Conservation (phyloP, 1,140 invertebrate species). For the Cylas formicarius region DNA sequence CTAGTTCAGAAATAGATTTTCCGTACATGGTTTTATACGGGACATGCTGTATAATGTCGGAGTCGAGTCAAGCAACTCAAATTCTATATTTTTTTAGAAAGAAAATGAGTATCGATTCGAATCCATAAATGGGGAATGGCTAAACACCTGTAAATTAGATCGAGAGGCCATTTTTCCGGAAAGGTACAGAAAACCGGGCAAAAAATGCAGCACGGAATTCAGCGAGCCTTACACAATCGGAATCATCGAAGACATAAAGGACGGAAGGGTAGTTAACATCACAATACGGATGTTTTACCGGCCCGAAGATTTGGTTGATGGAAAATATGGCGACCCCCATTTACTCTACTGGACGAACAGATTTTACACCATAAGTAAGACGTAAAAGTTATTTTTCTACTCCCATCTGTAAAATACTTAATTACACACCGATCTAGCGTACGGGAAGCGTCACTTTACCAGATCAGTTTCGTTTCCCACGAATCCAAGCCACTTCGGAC, state of each 20-base stretch:
- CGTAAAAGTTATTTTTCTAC: too few species aligned
- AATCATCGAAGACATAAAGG: constrained; percentile 29
- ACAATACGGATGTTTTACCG: constrained; percentile 66
- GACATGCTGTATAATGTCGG: too few species aligned
- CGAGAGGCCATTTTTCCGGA: constrained; percentile 68
- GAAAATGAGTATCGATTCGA: constrained; percentile 20
- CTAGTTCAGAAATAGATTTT: too few species aligned
- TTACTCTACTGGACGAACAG: constrained; percentile 72
- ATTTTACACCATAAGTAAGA: constrained; percentile 31
- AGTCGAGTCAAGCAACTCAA: neutral
- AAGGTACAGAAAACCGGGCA: constrained; percentile 50
- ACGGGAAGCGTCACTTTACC: too few species aligned
- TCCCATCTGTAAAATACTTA: too few species aligned
- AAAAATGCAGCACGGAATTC: too few species aligned
- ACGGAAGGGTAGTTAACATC: constrained; percentile 52
- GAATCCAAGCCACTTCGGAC: too few species aligned
- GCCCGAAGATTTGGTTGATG: constrained; percentile 60
- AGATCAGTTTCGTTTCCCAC: too few species aligned
- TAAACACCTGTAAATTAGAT: constrained; percentile 5
- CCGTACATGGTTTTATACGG: too few species aligned
- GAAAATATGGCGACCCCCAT: constrained; percentile 61
- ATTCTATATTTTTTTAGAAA: constrained; percentile 1
- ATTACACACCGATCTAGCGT: too few species aligned
- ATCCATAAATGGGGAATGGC: constrained; percentile 45
- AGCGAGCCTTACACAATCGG: constrained; percentile 63